Conservation (phyloP, 1,140 invertebrate species). For the Aradophagus sp. region DNA sequence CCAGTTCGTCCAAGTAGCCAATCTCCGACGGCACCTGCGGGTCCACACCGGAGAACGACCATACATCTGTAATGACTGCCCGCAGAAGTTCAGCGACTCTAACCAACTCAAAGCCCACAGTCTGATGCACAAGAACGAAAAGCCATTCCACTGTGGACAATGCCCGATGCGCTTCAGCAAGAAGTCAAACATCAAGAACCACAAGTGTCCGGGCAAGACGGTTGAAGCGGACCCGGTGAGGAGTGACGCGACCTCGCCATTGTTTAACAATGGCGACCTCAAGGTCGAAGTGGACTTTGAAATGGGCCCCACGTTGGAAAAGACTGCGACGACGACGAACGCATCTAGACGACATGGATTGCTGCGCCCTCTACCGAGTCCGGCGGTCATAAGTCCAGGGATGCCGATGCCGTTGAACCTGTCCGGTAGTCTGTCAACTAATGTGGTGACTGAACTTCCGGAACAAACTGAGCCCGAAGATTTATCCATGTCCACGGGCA, state of each 20-base stretch:
- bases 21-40: slow-evolving; percentile 91
- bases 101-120: slow-evolving; percentile 95
- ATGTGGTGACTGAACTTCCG: slow-evolving; percentile 75
- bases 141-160: slow-evolving; percentile 86
- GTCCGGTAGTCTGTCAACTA: slow-evolving; percentile 30
- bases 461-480: slow-evolving; percentile 94
- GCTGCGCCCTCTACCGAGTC: slow-evolving; percentile 57
- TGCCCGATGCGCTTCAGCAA: slow-evolving; percentile 86
- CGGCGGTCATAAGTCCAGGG: slow-evolving; percentile 9
- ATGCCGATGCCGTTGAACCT: slow-evolving; percentile 64
- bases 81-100: slow-evolving; percentile 92
- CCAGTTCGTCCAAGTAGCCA: slow-evolving; percentile 95
- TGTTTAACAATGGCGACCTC: slow-evolving; percentile 68
- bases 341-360: slow-evolving; percentile 40
- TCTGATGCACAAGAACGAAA: slow-evolving; percentile 91
- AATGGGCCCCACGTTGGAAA: slow-evolving; percentile 56
- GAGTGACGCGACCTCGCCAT: slow-evolving; percentile 54
- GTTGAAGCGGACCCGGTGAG: slow-evolving; percentile 6
- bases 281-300: slow-evolving; percentile 63
- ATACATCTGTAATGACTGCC: slow-evolving; percentile 90
- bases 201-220: slow-evolving; percentile 82
- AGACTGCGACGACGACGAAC: slow-evolving; percentile 45
- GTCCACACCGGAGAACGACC: slow-evolving; percentile 97
- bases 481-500: slow-evolving; percentile 78
- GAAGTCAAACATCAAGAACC: slow-evolving; percentile 88